These are phyloP conservation scores for Phaenicophaeus curvirostris DNA, from an alignment of 2,797 vertebrate genomes.

Conservation along the genomic window DNA sequence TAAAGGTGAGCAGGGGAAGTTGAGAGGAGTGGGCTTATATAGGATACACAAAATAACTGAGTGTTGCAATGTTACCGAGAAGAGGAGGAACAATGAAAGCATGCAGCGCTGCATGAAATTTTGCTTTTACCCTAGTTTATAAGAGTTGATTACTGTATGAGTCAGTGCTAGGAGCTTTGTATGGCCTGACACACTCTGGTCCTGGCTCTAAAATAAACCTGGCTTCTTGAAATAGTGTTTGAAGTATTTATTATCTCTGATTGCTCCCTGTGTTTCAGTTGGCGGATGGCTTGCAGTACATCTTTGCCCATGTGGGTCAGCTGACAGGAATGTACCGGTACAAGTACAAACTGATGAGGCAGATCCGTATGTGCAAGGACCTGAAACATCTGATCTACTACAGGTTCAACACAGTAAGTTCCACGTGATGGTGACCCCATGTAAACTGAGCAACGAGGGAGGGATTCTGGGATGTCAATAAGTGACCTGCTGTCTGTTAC, in stretches of 20 bases:
- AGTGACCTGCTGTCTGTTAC: not conserved
- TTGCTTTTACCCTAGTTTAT: not conserved
- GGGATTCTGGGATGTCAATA: not conserved
- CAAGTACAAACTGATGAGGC: conserved; percentile 99
- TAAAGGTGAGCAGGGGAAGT: not conserved
- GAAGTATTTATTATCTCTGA: not conserved
- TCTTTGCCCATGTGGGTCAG: conserved; percentile 98
- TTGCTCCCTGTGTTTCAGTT: conserved; percentile 77
- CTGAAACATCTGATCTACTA: conserved; percentile 99
- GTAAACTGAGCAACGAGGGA: not conserved
- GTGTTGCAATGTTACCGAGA: rapidly evolving
- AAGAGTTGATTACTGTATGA: not conserved
- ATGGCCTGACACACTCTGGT: not conserved
- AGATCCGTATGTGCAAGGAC: conserved; percentile 99
- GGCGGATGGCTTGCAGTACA: conserved; percentile 96
- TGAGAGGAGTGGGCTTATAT: not conserved
- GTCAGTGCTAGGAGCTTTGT: not conserved
- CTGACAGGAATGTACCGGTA: conserved; percentile 99
- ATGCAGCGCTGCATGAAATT: not conserved
- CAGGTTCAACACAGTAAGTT: conserved; percentile 95
- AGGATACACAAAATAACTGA: not conserved
- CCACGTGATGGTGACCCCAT: rapidly evolving
- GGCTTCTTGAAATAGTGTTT: not conserved
- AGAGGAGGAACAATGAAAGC: not conserved
- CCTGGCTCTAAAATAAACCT: not conserved